These are phyloP conservation scores for Pseudachorutes palmiensis DNA, from an alignment of 1,140 invertebrate genomes.

Conservation along the genomic window DNA sequence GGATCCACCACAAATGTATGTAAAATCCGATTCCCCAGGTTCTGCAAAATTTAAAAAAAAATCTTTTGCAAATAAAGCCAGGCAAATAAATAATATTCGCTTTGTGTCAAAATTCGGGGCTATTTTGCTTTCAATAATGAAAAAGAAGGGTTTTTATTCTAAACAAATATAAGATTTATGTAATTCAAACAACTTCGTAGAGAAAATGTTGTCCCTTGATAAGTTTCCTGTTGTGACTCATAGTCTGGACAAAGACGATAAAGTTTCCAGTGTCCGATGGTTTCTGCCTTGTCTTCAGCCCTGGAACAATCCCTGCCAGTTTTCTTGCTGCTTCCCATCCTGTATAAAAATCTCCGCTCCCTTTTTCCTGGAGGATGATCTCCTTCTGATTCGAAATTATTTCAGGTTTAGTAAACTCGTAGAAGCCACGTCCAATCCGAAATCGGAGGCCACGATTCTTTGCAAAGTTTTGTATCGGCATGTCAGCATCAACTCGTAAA, in stretches of 20 bases:
- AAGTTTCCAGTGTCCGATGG: conserved; percentile 16
- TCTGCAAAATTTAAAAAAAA: too few species aligned
- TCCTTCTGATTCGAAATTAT: conserved; percentile 19
- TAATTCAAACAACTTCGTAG: conserved; percentile 27
- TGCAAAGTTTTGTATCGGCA: conserved; percentile 16
- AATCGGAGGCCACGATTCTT: conserved; percentile 17
- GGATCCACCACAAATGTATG: conserved; percentile 21
- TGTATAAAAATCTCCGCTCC: conserved; percentile 20
- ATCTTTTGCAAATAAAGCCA: background rate
- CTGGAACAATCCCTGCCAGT: conserved; percentile 16
- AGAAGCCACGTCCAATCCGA: conserved; percentile 15
- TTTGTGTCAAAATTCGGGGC: too few species aligned
- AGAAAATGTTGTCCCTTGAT: conserved; percentile 24
- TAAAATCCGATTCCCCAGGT: background rate
- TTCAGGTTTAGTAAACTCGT: conserved; percentile 24
- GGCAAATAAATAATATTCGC: background rate
- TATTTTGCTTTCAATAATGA: too few species aligned
- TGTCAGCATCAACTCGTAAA: conserved; percentile 12
- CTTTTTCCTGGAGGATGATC: conserved; percentile 23
- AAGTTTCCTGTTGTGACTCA: conserved; percentile 23
- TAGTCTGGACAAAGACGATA: conserved; percentile 23
- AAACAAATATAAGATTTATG: too few species aligned
- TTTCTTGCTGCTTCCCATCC: conserved; percentile 22
- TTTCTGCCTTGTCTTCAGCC: background rate
- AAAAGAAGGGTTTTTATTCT: too few species aligned